These are phyloP conservation scores for Tillus elongatus DNA, from an alignment of 2,888 invertebrate genomes.

Conservation along the genomic window DNA sequence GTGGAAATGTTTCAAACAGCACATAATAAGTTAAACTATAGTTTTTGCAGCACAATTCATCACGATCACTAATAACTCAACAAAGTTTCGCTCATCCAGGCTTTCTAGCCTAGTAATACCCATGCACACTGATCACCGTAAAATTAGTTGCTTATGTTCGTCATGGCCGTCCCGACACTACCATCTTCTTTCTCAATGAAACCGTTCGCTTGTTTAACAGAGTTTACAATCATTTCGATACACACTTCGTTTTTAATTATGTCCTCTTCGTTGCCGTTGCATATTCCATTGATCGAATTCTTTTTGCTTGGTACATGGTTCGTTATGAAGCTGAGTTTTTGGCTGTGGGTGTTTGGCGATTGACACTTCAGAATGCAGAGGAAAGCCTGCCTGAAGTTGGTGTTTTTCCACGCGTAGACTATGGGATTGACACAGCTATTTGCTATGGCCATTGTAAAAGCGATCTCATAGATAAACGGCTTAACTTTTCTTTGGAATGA, in stretches of 20 bases:
- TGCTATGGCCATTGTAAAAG: slow-evolving; percentile 58
- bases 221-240: slow-evolving; percentile 17
- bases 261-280: slow-evolving; percentile 37
- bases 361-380: slow-evolving; percentile 57
- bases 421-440: slow-evolving; percentile 76
- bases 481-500: slow-evolving; percentile 24
- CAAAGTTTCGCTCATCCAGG: too few relatives aligned
- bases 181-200: slow-evolving; percentile 1
- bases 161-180: slow-evolving; percentile 17
- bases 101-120: too few relatives aligned
- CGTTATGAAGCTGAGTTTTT: slow-evolving; percentile 39
- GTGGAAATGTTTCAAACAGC: too few relatives aligned
- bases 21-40: too few relatives aligned
- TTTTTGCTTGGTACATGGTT: slow-evolving; percentile 49
- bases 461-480: slow-evolving; percentile 34
- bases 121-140: too few relatives aligned
- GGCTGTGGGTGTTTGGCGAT: slow-evolving; percentile 47
- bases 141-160: slow-evolving; percentile 11
- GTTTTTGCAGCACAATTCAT: too few relatives aligned
- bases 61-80: too few relatives aligned
- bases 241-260: slow-evolving; percentile 18
- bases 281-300: slow-evolving; percentile 44
- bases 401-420: slow-evolving; percentile 80
- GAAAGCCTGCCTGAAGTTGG: slow-evolving; percentile 66
- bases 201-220: neutral